Evolutionary conservation across 2,888 invertebrate genomes (phyloP), one percentile per base, ranked within the genome.

Genomic region (Pristionchus japonicus): DNA sequence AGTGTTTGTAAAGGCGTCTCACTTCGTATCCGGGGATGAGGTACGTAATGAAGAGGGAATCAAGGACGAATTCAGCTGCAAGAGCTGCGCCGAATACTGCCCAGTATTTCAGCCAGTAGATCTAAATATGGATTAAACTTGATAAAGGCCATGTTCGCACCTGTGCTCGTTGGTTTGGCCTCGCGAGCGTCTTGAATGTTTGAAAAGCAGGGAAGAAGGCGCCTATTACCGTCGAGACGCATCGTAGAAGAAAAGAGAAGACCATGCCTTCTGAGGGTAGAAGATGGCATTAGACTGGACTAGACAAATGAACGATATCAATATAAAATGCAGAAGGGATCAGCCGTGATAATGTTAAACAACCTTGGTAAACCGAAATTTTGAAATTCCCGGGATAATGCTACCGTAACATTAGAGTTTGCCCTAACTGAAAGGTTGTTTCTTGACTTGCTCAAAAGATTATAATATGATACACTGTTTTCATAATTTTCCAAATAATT

Each of bases 41-140:
- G 23, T 86, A 86, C 3, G 86, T 31, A 34, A 86, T 47, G 52
- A 86, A 49, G 34, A 70, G 37, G 37, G 43, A 49, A n/a, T 86
- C 86, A 20, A 86, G 70, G 9, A 67, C 86, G 27, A 40, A 74
- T n/a, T 86, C 86, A 1, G 74, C 49, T n/a, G 86, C 74, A 27
- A 70, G 49, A 31, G 64, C 47, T 4, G 52, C 70, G 47, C 86
- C 86, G 70, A 70, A 74, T 31, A 74, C 61, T 31, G 86, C 86
- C 86, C 86, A 86, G 49, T 86, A 86, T 52, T 86, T 86, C 1
- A 86, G 74, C 86, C 86, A 86, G 74, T 86, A 86, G 31, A 86
- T 43, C 74, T 86, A 61, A n/a, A 23, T 13, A 4, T 13, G 27
- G 6, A 37, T 15, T 20, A 37, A 40, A 0, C n/a, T n/a, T n/a